Evolutionary conservation across 1,140 invertebrate species (phyloP).

Genomic region (Pogonognathellus flavescens): DNA sequence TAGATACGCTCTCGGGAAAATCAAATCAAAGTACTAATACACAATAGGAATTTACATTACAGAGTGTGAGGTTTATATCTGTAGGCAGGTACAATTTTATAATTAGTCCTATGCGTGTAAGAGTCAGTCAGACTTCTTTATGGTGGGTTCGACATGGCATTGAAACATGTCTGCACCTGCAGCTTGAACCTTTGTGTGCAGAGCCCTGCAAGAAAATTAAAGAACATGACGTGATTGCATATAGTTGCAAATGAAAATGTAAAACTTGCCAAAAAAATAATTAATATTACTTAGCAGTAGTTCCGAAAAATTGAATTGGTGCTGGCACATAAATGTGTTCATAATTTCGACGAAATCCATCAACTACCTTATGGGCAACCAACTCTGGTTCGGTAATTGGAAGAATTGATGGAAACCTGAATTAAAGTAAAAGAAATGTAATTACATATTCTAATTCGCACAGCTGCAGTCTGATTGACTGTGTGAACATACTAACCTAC

Average conservation of each 20-base stretch:
- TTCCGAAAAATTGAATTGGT: constrained; percentile 46
- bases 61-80: too few species aligned
- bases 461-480: too few species aligned
- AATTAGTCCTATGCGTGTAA: too few species aligned
- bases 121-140: not conserved
- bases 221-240: constrained; percentile 1
- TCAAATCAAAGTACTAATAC: too few species aligned
- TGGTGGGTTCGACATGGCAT: constrained; percentile 55
- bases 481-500: too few species aligned
- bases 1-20: too few species aligned
- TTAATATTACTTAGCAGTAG: constrained; percentile 41
- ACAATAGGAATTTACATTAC: too few species aligned
- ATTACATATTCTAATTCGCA: too few species aligned
- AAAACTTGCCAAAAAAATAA: not conserved
- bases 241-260: not conserved
- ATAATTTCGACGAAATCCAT: constrained; percentile 60
- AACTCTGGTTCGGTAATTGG: constrained; percentile 51
- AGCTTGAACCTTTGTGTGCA: constrained; percentile 52
- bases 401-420: constrained; percentile 56
- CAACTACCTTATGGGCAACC: constrained; percentile 59
- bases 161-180: constrained; percentile 52
- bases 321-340: constrained; percentile 60
- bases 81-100: too few species aligned
- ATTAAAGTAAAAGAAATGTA: constrained; percentile 77
- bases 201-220: constrained; percentile 39